A percentile compares a stretch with the other conserved stretches of the same genome.
Conservation (phyloP, 1,140 invertebrate genomes). For the Triops longicaudatus region DNA sequence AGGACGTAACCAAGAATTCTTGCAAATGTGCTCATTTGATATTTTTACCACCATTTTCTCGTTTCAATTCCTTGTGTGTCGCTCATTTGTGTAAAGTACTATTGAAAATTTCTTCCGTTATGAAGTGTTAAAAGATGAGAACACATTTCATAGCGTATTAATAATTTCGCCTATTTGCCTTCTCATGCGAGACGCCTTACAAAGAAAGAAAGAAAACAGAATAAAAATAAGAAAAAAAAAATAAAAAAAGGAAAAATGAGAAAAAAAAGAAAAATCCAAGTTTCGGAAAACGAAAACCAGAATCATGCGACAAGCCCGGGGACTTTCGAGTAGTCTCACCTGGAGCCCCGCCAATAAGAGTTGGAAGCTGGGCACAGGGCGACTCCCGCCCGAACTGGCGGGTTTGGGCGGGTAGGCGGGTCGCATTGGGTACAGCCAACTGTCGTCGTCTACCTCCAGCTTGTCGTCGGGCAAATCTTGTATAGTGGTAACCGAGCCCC, state of each 20-base stretch:
- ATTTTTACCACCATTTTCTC: background rate
- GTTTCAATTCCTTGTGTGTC: too few species aligned
- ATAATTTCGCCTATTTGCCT: too few species aligned
- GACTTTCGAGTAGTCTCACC: slow-evolving; percentile 47
- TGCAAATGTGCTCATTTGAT: background rate
- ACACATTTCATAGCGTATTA: too few species aligned
- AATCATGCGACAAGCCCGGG: slow-evolving; percentile 13
- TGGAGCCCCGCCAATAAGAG: slow-evolving; percentile 58
- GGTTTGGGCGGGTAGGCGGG: background rate
- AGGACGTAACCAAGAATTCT: too few species aligned
- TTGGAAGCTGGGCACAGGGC: slow-evolving; percentile 56
- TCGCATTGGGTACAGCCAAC: background rate
- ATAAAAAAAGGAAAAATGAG: too few species aligned
- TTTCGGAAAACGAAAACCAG: background rate
- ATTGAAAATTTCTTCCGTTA: too few species aligned
- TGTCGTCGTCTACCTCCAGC: background rate
- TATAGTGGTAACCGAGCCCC: slow-evolving; percentile 19
- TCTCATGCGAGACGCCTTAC: too few species aligned
- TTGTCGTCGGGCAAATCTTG: background rate
- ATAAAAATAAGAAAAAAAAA: background rate
- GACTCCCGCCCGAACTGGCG: background rate
- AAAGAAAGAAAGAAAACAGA: too few species aligned
- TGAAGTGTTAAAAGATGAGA: too few species aligned
- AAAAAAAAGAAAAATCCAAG: background rate
- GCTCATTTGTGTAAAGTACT: too few species aligned